Conservation (phyloP, 2,888 invertebrate genomes). For the Trichogramma dendrolimi region DNA sequence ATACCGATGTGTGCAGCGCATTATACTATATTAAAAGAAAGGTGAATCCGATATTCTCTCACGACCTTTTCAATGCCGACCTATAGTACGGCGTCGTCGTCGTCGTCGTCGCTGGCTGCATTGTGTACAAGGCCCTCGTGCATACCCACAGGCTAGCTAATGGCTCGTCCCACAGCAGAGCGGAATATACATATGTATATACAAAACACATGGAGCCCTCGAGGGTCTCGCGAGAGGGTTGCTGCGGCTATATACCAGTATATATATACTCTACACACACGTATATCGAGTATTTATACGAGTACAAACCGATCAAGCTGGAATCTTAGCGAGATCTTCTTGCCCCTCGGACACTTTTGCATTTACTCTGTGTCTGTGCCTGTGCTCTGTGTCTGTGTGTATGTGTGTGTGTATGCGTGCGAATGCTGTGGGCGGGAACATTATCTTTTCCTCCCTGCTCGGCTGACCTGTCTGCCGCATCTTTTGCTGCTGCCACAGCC, state of each 20-base stretch:
- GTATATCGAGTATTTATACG: background rate
- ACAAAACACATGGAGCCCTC: background rate
- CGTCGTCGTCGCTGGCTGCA: slow-evolving; percentile 23
- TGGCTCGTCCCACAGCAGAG: background rate
- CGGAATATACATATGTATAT: background rate
- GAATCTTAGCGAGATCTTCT: background rate
- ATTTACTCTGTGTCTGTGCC: slow-evolving; percentile 37
- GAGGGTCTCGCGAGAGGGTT: slow-evolving; percentile 10
- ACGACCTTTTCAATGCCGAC: slow-evolving; percentile 36
- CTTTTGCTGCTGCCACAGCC: background rate
- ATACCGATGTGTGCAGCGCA: too few species aligned
- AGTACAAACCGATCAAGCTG: background rate
- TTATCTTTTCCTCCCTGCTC: slow-evolving; percentile 6
- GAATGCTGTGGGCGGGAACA: slow-evolving; percentile 22
- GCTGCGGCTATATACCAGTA: too few species aligned
- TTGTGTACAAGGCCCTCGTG: too few species aligned
- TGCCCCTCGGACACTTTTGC: slow-evolving; percentile 15
- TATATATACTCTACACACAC: background rate
- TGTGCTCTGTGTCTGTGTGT: slow-evolving; percentile 40
- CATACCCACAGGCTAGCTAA: background rate
- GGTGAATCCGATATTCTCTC: slow-evolving; percentile 31
- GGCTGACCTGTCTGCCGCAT: background rate
- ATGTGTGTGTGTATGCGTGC: slow-evolving; percentile 41
- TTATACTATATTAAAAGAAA: too few species aligned
- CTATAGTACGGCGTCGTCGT: slow-evolving; percentile 13